Evolutionary conservation across 1,140 invertebrate genomes (phyloP), one percentile per base, ranked within the genome.

Genomic region (Armadillidium nasatum): DNA sequence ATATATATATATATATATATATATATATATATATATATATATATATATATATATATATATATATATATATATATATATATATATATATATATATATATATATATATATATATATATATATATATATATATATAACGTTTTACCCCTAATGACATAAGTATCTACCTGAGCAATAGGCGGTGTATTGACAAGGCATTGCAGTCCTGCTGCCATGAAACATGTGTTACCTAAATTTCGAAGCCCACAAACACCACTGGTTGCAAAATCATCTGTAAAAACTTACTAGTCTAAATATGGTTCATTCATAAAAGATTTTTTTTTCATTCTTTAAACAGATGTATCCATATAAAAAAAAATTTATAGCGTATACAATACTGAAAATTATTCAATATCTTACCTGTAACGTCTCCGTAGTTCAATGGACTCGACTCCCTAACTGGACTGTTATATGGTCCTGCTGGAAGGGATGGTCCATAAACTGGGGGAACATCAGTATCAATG

Each of bases 211-310:
- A 87, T 84, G 75, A 87, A 87, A 80, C 87, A 88, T 10, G 87
- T 87, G 79, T 87, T 87, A 21, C 87, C 87, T n/a, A 88, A 83
- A 82, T 89, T 89, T 73, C 84, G 83, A 7, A 89, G 83, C 4
- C 88, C 88, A 68, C 89, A 90, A 87, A 75, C 76, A 23, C 79
- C 75, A 60, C 50, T 60, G 50, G 50, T 60, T 60, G 50, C 50
- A 60, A 19, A 15, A 19, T 60, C 50, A 60, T 60, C 50, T 60
- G 19, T 15, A 60, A 60, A 19, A 60, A 15, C 19, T 60, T 60
- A 60, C 33, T 33, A 33, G 6, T 33, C 33, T 33, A 33, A 33
- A 33, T 6, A 33, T 33, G 33, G 33, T 6, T 33, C 33, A 6
- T 6, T 33, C 33, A 33, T 33, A 33, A 33, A n/a, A 33, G 33